Conservation (phyloP, 2,797 vertebrate species). For the Paramormyrops hopkinsi region DNA sequence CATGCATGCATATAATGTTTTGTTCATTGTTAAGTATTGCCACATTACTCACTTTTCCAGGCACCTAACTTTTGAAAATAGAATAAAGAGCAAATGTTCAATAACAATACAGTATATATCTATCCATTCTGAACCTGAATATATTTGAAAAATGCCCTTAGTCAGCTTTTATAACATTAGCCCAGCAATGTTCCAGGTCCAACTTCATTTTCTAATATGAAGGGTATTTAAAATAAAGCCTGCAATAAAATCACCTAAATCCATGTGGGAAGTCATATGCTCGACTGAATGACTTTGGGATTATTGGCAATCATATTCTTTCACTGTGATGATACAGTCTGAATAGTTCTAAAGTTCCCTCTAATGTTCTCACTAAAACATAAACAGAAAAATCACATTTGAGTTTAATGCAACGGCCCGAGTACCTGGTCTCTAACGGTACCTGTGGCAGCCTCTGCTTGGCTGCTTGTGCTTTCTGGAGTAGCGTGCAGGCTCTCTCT, state of each 20-base stretch:
- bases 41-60: neutral
- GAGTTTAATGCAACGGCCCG: neutral
- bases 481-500: neutral
- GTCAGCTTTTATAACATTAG: neutral
- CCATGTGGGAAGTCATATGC: neutral
- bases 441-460: neutral
- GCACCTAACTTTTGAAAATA: neutral
- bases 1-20: neutral
- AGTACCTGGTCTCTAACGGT: neutral
- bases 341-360: neutral
- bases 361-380: neutral
- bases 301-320: neutral
- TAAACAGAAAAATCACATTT: neutral
- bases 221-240: conserved; percentile 7
- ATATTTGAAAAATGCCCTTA: neutral
- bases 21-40: neutral
- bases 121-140: neutral
- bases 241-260: neutral
- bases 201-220: neutral
- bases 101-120: neutral
- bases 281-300: neutral
- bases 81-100: neutral
- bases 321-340: neutral
- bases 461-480: neutral
- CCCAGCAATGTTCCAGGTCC: neutral